Percentiles rank a stretch among this genome's conserved stretches.
phyloP scores from a whole-genome alignment of 2,797 vertebrate species.

The Thalassophryne amazonica region DNA sequence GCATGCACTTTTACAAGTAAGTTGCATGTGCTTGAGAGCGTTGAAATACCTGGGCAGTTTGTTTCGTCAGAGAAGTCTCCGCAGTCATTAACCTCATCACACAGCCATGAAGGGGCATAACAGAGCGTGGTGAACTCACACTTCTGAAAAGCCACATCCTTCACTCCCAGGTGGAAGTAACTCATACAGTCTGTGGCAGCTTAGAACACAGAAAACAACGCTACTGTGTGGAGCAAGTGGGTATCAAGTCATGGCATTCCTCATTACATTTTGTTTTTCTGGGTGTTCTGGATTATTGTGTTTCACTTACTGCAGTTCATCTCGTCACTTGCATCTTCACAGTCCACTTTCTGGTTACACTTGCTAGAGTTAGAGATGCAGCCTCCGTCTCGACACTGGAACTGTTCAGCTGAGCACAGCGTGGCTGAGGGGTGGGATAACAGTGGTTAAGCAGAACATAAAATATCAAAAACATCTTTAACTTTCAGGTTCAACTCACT shows the following conservation, averaged over 20 bases:
- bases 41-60: slow-evolving; percentile 82
- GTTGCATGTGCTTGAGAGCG: not conserved
- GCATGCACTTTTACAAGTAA: not conserved
- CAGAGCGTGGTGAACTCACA: slow-evolving; percentile 96
- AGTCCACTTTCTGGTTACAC: slow-evolving; percentile 95
- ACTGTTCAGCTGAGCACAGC: slow-evolving; percentile 79
- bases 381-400: slow-evolving; percentile 86
- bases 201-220: slow-evolving; percentile 54
- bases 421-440: slow-evolving; percentile 64
- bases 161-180: slow-evolving; percentile 95
- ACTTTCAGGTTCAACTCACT: slow-evolving; percentile 69
- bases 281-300: not conserved
- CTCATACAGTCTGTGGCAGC: slow-evolving; percentile 89
- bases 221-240: not conserved
- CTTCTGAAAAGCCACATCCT: slow-evolving; percentile 87
- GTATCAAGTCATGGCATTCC: not conserved
- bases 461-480: not conserved
- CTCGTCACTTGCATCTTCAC: slow-evolving; percentile 92
- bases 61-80: slow-evolving; percentile 94
- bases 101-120: slow-evolving; percentile 88
- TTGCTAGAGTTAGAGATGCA: slow-evolving; percentile 89
- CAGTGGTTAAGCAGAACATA: not conserved
- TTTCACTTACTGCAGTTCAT: slow-evolving; percentile 89
- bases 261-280: not conserved
- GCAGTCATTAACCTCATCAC: slow-evolving; percentile 94